A percentile compares a stretch with the other conserved stretches of the same genome.
Conservation (phyloP, 2,888 invertebrate species). For the Vannuccia rotundouncinata region DNA sequence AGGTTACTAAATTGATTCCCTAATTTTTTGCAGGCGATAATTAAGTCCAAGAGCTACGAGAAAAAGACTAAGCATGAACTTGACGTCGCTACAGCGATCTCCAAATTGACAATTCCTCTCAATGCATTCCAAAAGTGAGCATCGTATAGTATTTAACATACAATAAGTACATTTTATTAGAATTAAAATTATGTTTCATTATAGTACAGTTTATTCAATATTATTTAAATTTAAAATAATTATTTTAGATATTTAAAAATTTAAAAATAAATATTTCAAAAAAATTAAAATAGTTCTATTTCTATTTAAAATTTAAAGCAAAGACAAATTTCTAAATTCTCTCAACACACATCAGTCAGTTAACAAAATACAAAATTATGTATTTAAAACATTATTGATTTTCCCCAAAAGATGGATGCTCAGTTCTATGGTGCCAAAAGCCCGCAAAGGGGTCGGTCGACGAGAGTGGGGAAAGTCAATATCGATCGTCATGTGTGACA, state of each 20-base stretch:
- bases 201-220: too few species aligned
- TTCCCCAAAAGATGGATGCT: slow-evolving; percentile 63
- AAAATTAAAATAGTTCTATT: not conserved
- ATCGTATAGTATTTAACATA: too few species aligned
- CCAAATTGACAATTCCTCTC: slow-evolving; percentile 45
- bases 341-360: too few species aligned
- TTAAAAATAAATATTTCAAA: not conserved
- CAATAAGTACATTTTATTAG: too few species aligned
- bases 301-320: too few species aligned
- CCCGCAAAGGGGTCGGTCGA: slow-evolving; percentile 62
- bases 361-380: too few species aligned
- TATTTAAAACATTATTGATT: too few species aligned
- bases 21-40: slow-evolving; percentile 43
- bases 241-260: too few species aligned
- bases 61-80: not conserved
- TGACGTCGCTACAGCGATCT: slow-evolving; percentile 43
- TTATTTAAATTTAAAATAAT: too few species aligned
- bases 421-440: slow-evolving; percentile 63
- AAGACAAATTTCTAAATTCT: too few species aligned
- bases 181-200: too few species aligned
- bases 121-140: slow-evolving; percentile 3
- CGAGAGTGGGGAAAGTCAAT: slow-evolving; percentile 65
- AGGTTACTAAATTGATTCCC: too few species aligned
- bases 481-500: slow-evolving; percentile 59
- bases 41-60: slow-evolving; percentile 43